Evolutionary conservation across 2,113 vertebrate genomes (phyloP).

Genomic region (Harpagus bidentatus): DNA sequence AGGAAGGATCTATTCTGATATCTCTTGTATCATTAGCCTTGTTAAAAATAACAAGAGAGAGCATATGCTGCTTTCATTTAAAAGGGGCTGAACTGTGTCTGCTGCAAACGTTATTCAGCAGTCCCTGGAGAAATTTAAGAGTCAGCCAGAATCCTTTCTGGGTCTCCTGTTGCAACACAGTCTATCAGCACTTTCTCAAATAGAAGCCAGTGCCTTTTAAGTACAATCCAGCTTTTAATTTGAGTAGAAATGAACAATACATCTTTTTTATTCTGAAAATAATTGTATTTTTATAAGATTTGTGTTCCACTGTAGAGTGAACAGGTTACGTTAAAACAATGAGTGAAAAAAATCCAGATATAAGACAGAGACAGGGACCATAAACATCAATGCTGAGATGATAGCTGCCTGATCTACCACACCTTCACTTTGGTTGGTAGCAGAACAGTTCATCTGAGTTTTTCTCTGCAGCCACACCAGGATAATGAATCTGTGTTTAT

Average conservation of each 20-base stretch:
- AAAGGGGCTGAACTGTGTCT: conserved; percentile 13
- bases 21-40: neutral
- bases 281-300: neutral
- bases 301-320: neutral
- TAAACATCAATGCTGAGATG: neutral
- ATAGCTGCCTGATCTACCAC: neutral
- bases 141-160: conserved; percentile 7
- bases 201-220: conserved; percentile 14
- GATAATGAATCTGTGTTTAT: conserved; percentile 13
- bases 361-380: neutral
- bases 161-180: conserved; percentile 12
- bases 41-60: conserved; percentile 27
- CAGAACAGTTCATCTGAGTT: neutral
- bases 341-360: neutral
- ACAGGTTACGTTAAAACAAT: neutral
- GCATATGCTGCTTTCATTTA: conserved; percentile 21
- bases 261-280: neutral
- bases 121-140: conserved; percentile 28
- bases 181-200: conserved; percentile 15
- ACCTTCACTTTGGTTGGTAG: neutral
- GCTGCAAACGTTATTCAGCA: conserved; percentile 14
- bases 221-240: conserved; percentile 13
- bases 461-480: neutral
- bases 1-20: neutral
- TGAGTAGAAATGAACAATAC: neutral